Base-by-base conservation (phyloP, 1,140 invertebrate species). In the Acyrthosiphon pisum region DNA sequence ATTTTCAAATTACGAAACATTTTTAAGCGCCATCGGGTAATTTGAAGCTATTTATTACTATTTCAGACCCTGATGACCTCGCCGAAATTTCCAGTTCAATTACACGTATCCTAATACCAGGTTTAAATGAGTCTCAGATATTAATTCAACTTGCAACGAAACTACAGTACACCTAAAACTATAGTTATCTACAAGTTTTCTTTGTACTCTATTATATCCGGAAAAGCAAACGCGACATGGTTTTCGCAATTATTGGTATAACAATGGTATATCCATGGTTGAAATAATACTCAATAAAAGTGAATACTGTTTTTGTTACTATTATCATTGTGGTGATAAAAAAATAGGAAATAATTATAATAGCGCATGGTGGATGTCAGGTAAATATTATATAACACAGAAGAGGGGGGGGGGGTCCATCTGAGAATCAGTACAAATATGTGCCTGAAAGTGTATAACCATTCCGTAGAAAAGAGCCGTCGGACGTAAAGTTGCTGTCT, bases 381-480 rank as follows among this genome's bases (percentile, higher is more conserved):
- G 14, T 0, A 76, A n/a, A n/a, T n/a, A n/a, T n/a, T n/a, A 76
- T 76, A 1, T 9, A 37, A 83, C 22, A 83, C 6, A 9, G 35
- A 41, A 41, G 41, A 41, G 11, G 11, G 44, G 41, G 4, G 2
- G 26, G 26, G 11, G 48, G 48, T 89, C 48, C 37, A n/a, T 53
- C 48, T 18, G 1, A 22, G 8, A 88, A 89, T 89, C 87, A 6
- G n/a, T 23, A 37, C 48, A 37, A 89, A 89, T 60, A 90, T 90
- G 50, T 90, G 88, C 26, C 4, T 9, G 26, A 60, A 90, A 90
- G 35, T 90, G 60, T 90, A 76, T 76, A 60, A 44, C 37, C 30
- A 41, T 60, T 90, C 30, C 30, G 30, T 76, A 44, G 88, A 90
- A 60, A 90, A 90, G n/a, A 44, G 53, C 88, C 88, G 35, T 35